A percentile compares a stretch with the other conserved stretches of the same genome.
Conservation (phyloP, 2,888 invertebrate genomes). For the Trichacis sp. region DNA sequence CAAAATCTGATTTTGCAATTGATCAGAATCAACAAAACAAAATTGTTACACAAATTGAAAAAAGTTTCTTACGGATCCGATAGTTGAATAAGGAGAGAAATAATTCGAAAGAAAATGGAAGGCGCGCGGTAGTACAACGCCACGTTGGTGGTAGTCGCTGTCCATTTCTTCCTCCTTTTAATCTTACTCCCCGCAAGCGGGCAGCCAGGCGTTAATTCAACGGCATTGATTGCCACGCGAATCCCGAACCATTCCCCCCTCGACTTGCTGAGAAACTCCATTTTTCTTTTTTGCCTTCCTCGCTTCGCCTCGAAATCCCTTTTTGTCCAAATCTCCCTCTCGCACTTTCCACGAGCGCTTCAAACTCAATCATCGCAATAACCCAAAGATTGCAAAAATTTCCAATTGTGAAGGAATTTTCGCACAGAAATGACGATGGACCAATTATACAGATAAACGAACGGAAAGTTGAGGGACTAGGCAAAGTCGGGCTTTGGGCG, state of each 20-base stretch:
- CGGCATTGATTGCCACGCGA: conserved; percentile 68
- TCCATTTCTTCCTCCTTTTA: conserved; percentile 68
- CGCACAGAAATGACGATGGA: background rate
- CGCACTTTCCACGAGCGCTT: conserved; percentile 13
- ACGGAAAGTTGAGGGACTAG: conserved; percentile 1
- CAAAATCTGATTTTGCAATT: no score
- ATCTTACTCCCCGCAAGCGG: conserved; percentile 68
- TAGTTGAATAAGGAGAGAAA: conserved; percentile 42
- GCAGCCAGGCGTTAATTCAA: conserved; percentile 68
- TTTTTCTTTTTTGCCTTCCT: conserved; percentile 21
- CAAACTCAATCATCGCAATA: conserved; percentile 32
- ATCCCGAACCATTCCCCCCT: conserved; percentile 50
- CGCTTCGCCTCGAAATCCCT: conserved; percentile 29
- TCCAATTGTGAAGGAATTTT: conserved; percentile 11
- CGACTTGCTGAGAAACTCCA: conserved; percentile 21
- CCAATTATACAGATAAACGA: no score
- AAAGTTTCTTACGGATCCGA: background rate
- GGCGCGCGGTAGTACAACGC: conserved; percentile 30
- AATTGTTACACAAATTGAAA: background rate
- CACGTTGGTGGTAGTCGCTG: conserved; percentile 54
- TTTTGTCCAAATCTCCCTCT: conserved; percentile 28
- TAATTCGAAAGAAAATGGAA: conserved; percentile 36
- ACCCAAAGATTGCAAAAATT: conserved; percentile 30
- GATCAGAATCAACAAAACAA: background rate
- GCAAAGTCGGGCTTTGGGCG: conserved; percentile 16